These are phyloP conservation scores for Dione juno DNA, from an alignment of 2,888 invertebrate genomes.

Conservation along the genomic window DNA sequence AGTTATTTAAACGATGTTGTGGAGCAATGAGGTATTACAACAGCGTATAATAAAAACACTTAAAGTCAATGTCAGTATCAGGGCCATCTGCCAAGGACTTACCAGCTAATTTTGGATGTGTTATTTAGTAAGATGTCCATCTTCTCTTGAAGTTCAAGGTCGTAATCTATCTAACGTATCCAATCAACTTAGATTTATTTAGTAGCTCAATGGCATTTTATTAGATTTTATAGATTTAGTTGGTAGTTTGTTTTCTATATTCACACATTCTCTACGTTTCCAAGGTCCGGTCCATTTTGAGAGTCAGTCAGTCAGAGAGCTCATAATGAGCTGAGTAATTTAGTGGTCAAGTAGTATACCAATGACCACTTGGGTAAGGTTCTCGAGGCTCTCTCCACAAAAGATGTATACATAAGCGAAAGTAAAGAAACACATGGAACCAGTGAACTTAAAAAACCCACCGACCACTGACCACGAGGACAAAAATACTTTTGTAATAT, in stretches of 20 bases:
- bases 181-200: slow-evolving; percentile 18
- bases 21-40: not conserved
- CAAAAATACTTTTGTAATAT: slow-evolving; percentile 34
- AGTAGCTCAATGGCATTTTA: slow-evolving; percentile 9
- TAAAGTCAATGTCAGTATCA: slow-evolving; percentile 3
- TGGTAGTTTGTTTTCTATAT: too few relatives aligned
- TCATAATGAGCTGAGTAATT: too few relatives aligned
- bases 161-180: slow-evolving; percentile 25
- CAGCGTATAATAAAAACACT: not conserved
- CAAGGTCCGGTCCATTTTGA: too few relatives aligned
- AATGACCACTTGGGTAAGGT: too few relatives aligned
- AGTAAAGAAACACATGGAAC: too few relatives aligned
- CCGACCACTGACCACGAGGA: slow-evolving; percentile 4
- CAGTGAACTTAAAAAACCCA: not conserved
- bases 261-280: too few relatives aligned
- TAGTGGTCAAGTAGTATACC: too few relatives aligned
- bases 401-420: too few relatives aligned
- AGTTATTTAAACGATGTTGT: too few relatives aligned
- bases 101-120: slow-evolving; percentile 21
- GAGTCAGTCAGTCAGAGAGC: too few relatives aligned
- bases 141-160: slow-evolving; percentile 26
- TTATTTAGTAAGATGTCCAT: slow-evolving; percentile 32
- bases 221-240: not conserved
- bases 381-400: too few relatives aligned
- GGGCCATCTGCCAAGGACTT: slow-evolving; percentile 8